Evolutionary conservation across 2,888 invertebrate species (phyloP), one percentile per base, ranked within the genome.

Genomic region (Ormyrus labotus): DNA sequence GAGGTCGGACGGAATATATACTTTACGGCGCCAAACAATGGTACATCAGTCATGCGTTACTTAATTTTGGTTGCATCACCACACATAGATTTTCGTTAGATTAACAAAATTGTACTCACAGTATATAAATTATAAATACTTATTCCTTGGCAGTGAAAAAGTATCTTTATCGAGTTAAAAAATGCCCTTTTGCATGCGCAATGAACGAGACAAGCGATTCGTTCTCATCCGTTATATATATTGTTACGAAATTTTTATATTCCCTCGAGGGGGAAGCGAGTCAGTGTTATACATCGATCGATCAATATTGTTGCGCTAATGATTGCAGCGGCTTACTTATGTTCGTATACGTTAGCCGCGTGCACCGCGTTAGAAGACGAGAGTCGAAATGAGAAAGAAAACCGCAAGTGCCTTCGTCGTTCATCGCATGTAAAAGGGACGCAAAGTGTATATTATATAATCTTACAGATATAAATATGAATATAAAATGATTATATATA

Each of bases 391-490:
- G 68, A 82, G 72, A 80, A 55, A 76, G 19, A 79, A 68, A 75
- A 70, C 65, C 74, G 57, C 79, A 73, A 81, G 76, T 78, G 80
- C 78, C 73, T 78, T 80, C 60, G 13, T 80, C 64, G 51, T 68
- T 74, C 60, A 63, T 63, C 51, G 78, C 80, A 19, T 58, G 73
- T 64, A 6, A 13, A 51, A 60, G 11, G 47, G 57, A 6, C 63
- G 50, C 69, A 70, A 34, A 71, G 19, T 80, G 80, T 82, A 82
- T 78, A 82, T 78, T 80, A 70, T 75, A 71, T 72, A 64, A 71
- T 71, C 78, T 75, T 74, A 61, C 51, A 72, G 78, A 73, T 78
- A 83, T 83, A 82, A 83, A 84, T 83, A 84, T 78, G 77, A 80
- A 84, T 83, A 81, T 77, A 80, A 71, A 74, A 61, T 34, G 19